Percentiles rank a stretch among this genome's conserved stretches.
These are phyloP conservation scores for Drosophila bifasciata DNA, from an alignment of 1,140 invertebrate species.

Conservation along the genomic window DNA sequence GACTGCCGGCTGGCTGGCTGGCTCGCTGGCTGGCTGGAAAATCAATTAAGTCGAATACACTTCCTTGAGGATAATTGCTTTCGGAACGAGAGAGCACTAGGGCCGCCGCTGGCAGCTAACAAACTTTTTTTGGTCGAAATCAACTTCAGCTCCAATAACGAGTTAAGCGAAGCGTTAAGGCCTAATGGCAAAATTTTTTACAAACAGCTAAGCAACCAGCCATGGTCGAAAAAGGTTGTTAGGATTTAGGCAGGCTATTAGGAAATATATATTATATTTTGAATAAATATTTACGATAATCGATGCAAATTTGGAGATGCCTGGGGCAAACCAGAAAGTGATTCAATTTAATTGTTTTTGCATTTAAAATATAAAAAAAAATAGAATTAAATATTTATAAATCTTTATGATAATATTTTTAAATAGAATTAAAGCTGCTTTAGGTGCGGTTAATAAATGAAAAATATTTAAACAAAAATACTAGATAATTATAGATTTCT, in stretches of 20 bases:
- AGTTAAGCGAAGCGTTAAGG: slow-evolving; percentile 78
- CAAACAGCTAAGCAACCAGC: not conserved
- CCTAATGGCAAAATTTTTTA: slow-evolving; percentile 72
- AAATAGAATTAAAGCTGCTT: too few relatives aligned
- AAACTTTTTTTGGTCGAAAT: slow-evolving; percentile 76
- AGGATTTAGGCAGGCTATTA: not conserved
- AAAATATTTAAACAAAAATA: too few relatives aligned
- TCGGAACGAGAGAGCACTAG: slow-evolving; percentile 52
- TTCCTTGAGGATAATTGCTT: slow-evolving; percentile 80
- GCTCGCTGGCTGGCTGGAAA: slow-evolving; percentile 55
- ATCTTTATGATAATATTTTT: too few relatives aligned
- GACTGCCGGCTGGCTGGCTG: slow-evolving; percentile 57
- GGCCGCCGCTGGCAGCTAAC: slow-evolving; percentile 54
- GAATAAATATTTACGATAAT: not conserved
- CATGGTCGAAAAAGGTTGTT: slow-evolving; percentile 7
- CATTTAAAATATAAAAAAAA: too few relatives aligned
- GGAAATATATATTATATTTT: not conserved
- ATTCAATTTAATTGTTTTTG: too few relatives aligned
- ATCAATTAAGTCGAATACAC: slow-evolving; percentile 82
- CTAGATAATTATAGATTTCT: too few relatives aligned
- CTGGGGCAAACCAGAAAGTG: too few relatives aligned
- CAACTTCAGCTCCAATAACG: slow-evolving; percentile 75
- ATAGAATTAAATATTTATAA: too few relatives aligned
- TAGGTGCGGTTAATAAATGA: too few relatives aligned
- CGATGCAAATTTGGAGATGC: too few relatives aligned